These are phyloP conservation scores for Falcaria lacertinaria DNA, from an alignment of 2,888 invertebrate genomes.

Conservation along the genomic window DNA sequence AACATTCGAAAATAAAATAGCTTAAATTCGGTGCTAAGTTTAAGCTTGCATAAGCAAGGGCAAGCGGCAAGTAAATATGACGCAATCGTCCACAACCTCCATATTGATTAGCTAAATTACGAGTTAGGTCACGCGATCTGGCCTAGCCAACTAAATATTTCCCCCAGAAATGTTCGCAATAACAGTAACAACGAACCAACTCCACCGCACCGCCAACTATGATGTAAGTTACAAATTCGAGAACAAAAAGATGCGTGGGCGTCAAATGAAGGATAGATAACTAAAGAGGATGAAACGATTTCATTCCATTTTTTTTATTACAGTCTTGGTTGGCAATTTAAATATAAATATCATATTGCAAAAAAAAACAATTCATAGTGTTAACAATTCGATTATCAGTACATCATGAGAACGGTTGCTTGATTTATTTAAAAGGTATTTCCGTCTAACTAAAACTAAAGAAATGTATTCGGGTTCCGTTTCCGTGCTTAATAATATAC, in stretches of 20 bases:
- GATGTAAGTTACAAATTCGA: slow-evolving; percentile 19
- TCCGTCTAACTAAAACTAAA: too few relatives aligned
- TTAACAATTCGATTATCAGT: too few relatives aligned
- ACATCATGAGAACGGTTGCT: too few relatives aligned
- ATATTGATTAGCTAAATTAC: slow-evolving; percentile 66
- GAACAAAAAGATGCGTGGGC: slow-evolving; percentile 23
- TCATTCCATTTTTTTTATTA: slow-evolving; percentile 9
- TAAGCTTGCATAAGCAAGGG: slow-evolving; percentile 36
- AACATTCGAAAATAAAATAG: too few relatives aligned
- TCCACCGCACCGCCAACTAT: slow-evolving; percentile 18
- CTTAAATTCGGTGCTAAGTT: slow-evolving; percentile 28
- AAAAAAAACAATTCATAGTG: too few relatives aligned
- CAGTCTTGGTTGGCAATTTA: slow-evolving; percentile 10
- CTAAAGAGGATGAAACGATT: slow-evolving; percentile 15
- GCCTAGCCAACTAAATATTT: slow-evolving; percentile 20
- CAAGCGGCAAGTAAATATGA: slow-evolving; percentile 54
- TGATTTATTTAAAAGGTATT: too few relatives aligned
- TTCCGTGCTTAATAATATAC: too few relatives aligned
- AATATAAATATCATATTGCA: too few relatives aligned
- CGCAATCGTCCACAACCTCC: slow-evolving; percentile 55
- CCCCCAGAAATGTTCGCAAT: slow-evolving; percentile 12
- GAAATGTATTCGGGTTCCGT: too few relatives aligned
- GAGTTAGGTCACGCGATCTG: slow-evolving; percentile 60
- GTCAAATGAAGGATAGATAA: slow-evolving; percentile 20
- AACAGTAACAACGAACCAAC: not conserved